A percentile compares a stretch with the other conserved stretches of the same genome.
Evolutionary conservation across 2,797 vertebrate species (phyloP).

Genomic region (Rhadinocentrus ornatus): DNA sequence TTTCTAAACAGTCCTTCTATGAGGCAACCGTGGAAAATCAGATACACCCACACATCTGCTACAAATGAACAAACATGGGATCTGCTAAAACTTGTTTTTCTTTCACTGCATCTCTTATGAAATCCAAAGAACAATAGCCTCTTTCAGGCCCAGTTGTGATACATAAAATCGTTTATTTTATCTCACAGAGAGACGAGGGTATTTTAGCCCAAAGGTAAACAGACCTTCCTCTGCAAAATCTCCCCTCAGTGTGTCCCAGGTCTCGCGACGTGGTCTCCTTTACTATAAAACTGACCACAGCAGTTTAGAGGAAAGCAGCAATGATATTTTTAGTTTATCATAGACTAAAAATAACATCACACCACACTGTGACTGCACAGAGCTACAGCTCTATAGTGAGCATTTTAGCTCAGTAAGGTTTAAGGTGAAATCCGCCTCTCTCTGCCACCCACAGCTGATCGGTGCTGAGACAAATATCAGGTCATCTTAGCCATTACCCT

Average conservation of each 20-base stretch:
- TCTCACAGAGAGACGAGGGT: conserved; percentile 61
- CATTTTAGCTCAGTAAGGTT: conserved; percentile 24
- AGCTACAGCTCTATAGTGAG: conserved; percentile 8
- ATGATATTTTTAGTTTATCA: conserved; percentile 34
- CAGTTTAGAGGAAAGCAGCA: conserved; percentile 38
- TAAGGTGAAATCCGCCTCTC: conserved; percentile 26
- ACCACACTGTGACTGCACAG: conserved; percentile 13
- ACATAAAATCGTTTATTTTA: conserved; percentile 67
- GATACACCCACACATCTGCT: conserved; percentile 63
- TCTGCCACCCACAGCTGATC: conserved; percentile 21
- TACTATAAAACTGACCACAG: conserved; percentile 68
- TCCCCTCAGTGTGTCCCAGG: conserved; percentile 52
- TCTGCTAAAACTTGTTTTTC: conserved; percentile 53
- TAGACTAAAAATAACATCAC: neutral
- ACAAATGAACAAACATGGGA: conserved; percentile 53
- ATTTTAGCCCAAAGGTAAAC: conserved; percentile 73
- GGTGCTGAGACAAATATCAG: conserved; percentile 67
- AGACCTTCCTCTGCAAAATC: conserved; percentile 61
- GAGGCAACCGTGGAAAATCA: conserved; percentile 54
- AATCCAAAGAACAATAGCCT: conserved; percentile 76
- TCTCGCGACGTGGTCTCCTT: conserved; percentile 44
- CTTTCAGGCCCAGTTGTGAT: conserved; percentile 59
- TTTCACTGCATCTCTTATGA: conserved; percentile 64
- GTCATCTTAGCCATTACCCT: conserved; percentile 56
- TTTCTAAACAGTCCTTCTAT: conserved; percentile 49